phyloP scores from a whole-genome alignment of 1,140 invertebrate species.

The Copidosoma floridanum region DNA sequence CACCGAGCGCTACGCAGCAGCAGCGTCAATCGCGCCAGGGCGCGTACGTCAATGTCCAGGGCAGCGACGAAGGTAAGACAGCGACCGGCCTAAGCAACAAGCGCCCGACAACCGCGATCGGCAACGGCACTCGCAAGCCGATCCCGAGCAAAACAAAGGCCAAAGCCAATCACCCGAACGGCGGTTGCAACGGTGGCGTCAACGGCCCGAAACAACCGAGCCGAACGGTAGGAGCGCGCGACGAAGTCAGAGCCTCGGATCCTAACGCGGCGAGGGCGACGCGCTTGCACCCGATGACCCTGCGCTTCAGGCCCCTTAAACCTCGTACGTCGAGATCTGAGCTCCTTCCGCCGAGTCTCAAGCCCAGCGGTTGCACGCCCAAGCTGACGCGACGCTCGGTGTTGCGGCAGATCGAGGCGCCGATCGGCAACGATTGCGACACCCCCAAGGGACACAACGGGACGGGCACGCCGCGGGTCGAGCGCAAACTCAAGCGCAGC shows the following conservation, averaged over 20 bases:
- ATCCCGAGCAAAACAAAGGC: neutral
- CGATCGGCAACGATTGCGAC: neutral
- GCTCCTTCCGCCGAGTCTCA: constrained; percentile 34
- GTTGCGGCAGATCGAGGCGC: neutral
- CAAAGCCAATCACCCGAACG: neutral
- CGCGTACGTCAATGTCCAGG: constrained; percentile 71
- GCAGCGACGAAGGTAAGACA: constrained; percentile 40
- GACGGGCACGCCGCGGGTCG: constrained; percentile 15
- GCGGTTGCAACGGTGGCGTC: neutral
- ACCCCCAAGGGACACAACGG: constrained; percentile 9
- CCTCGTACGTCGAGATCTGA: constrained; percentile 20
- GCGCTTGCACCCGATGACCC: constrained; percentile 5
- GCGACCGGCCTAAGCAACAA: neutral
- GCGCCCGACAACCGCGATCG: neutral
- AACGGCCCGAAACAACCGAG: neutral
- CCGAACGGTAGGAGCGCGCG: neutral
- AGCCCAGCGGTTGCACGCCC: constrained; percentile 42
- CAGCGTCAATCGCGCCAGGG: constrained; percentile 54
- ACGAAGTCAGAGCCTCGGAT: neutral
- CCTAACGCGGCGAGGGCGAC: neutral
- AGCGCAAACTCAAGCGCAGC: constrained; percentile 71
- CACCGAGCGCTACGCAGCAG: neutral
- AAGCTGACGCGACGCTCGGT: constrained; percentile 28
- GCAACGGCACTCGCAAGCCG: neutral
- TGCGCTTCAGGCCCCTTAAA: constrained; percentile 4